These are phyloP conservation scores for Catocala nupta DNA, from an alignment of 2,888 invertebrate species.

Conservation along the genomic window DNA sequence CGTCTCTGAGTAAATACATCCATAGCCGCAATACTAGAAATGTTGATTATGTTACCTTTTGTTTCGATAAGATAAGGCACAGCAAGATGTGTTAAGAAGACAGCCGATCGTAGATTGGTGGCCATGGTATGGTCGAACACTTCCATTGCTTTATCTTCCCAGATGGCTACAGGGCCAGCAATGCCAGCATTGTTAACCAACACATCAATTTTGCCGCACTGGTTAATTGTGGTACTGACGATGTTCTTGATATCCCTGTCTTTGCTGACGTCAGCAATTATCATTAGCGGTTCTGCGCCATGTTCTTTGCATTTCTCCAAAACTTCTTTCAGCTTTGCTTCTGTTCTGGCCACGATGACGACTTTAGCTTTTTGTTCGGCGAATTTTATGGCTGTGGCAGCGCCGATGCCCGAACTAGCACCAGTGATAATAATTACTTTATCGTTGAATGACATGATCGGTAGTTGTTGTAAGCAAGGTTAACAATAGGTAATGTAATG, in stretches of 20 bases:
- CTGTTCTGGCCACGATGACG: constrained; percentile 44
- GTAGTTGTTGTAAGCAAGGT: too few species aligned
- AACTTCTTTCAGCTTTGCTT: constrained; percentile 39
- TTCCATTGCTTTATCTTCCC: constrained; percentile 45
- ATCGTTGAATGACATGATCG: constrained; percentile 32
- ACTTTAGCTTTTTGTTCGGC: constrained; percentile 42
- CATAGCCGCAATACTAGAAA: constrained; percentile 52
- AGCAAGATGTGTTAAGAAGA: constrained; percentile 51
- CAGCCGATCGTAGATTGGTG: constrained; percentile 54
- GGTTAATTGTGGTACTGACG: constrained; percentile 40
- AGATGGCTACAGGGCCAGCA: constrained; percentile 28
- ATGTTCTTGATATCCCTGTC: constrained; percentile 51
- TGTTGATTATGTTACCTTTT: constrained; percentile 61
- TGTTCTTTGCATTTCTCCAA: constrained; percentile 29
- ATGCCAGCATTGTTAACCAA: constrained; percentile 60
- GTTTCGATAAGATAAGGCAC: constrained; percentile 47
- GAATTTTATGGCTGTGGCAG: constrained; percentile 46
- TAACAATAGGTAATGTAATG: too few species aligned
- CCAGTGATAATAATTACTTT: constrained; percentile 53
- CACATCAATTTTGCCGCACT: constrained; percentile 51
- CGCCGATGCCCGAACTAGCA: constrained; percentile 51
- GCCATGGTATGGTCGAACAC: constrained; percentile 50
- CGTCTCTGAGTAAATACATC: constrained; percentile 7
- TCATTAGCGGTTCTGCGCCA: constrained; percentile 24
- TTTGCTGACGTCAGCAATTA: constrained; percentile 54